Conservation (phyloP, 2,113 vertebrate species). For the Caranx ignobilis region DNA sequence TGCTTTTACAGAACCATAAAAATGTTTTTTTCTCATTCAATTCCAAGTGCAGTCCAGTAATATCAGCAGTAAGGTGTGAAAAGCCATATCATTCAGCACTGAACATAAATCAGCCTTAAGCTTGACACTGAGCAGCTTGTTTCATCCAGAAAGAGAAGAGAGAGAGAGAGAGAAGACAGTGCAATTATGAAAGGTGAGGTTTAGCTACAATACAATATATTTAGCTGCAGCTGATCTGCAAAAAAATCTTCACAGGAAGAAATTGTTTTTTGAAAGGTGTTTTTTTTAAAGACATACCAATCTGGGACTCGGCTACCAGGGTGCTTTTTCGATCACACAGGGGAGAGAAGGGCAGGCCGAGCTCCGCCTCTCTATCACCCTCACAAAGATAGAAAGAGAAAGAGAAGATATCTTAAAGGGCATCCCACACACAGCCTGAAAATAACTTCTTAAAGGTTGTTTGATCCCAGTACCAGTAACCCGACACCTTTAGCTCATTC, state of each 20-base stretch:
- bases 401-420: slow-evolving; percentile 69
- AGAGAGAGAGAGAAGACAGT: neutral
- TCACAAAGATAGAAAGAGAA: slow-evolving; percentile 75
- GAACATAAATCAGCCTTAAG: neutral
- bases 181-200: neutral
- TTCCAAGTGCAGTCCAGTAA: neutral
- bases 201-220: neutral
- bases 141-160: neutral
- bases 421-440: slow-evolving; percentile 64
- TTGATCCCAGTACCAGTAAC: slow-evolving; percentile 24
- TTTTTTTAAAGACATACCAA: slow-evolving; percentile 81
- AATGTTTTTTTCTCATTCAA: neutral
- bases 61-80: neutral
- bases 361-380: slow-evolving; percentile 93
- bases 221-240: neutral
- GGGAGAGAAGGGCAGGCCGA: slow-evolving; percentile 91
- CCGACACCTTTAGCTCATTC: slow-evolving; percentile 10
- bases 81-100: neutral
- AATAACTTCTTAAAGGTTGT: slow-evolving; percentile 55
- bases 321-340: slow-evolving; percentile 93
- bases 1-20: neutral
- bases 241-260: neutral
- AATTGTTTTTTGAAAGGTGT: neutral
- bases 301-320: slow-evolving; percentile 92
- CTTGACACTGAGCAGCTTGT: neutral